Evolutionary conservation across 2,888 invertebrate genomes (phyloP), one percentile per base, ranked within the genome.

Genomic region (Alcis repandata): DNA sequence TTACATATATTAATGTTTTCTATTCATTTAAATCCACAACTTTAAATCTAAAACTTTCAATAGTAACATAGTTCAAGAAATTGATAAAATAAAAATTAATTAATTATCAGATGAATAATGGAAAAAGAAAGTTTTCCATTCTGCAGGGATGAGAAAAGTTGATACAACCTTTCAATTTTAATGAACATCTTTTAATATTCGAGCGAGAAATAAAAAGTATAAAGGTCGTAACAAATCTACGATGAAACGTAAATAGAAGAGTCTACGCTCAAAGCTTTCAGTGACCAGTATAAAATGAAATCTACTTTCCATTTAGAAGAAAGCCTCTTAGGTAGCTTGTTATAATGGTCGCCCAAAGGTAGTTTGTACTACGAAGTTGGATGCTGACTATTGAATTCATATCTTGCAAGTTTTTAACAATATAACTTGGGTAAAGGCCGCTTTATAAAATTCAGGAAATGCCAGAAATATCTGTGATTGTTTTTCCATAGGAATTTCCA

Each of bases 181-280:
- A 65, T 60, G 56, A 65, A 54, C 64, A 48, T 43, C 53, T 56
- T 51, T 56, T 64, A 64, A 59, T 59, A 59, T 59, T 63, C 52
- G 13, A 36, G 17, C 8, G 7, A 27, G 52, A 64, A 46, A 54
- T 63, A 64, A 64, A 60, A 65, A 60, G 60, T 60, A 65, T 60
- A 64, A 64, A 64, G 48, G 22, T 51, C 56, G 43, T 56, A 40
- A 56, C 51, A 65, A 59, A 57, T 65, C 56, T 57, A 65, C 65
- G 59, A 59, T 56, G 65, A 60, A 65, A 65, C 51, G 51, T 59
- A 64, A 64, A 64, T 59, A 64, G 48, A 51, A 17, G 33, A 52
- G 46, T 46, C 51, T 33, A 45, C 49, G 54, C 54, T 64, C 49
- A 59, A 64, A 59, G 54, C 27, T 56, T 59, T 51, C 41, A 41